Evolutionary conservation across 64 coral and sea anemone species (phyloP).

Genomic region (Pachyseris speciosa): DNA sequence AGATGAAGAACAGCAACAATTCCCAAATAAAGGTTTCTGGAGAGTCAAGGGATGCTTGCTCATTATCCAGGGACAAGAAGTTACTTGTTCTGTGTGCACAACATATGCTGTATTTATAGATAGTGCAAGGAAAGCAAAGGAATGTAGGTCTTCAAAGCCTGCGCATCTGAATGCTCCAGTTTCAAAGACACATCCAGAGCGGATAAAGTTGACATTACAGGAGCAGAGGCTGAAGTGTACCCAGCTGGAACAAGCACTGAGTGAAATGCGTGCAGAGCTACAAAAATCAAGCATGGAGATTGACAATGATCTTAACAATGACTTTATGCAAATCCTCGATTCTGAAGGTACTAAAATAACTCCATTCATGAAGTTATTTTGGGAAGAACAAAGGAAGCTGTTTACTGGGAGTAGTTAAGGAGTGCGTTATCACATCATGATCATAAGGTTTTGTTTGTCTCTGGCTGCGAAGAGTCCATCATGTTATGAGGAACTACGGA

Average conservation of each 20-base stretch:
- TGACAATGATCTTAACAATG: conserved; percentile 14
- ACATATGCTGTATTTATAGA: neutral
- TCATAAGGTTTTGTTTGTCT: conserved; percentile 19
- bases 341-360: neutral
- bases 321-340: conserved; percentile 6
- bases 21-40: conserved; percentile 9
- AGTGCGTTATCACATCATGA: conserved; percentile 23
- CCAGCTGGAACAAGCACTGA: too few species aligned
- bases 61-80: conserved; percentile 42
- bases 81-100: neutral
- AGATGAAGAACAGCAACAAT: conserved; percentile 5
- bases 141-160: neutral
- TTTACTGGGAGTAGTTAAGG: neutral
- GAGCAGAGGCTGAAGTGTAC: too few species aligned
- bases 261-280: conserved; percentile 12
- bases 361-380: conserved; percentile 36
- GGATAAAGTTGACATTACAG: too few species aligned
- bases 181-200: too few species aligned
- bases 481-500: conserved; percentile 41
- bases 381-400: conserved; percentile 29
- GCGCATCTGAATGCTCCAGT: too few species aligned
- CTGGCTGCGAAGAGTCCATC: conserved; percentile 40
- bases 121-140: conserved; percentile 2
- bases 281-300: conserved; percentile 14
- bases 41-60: neutral